Conservation (phyloP, 37 sponge, comb jelly and placozoan species). For the Halisarca cf. caerulea region DNA sequence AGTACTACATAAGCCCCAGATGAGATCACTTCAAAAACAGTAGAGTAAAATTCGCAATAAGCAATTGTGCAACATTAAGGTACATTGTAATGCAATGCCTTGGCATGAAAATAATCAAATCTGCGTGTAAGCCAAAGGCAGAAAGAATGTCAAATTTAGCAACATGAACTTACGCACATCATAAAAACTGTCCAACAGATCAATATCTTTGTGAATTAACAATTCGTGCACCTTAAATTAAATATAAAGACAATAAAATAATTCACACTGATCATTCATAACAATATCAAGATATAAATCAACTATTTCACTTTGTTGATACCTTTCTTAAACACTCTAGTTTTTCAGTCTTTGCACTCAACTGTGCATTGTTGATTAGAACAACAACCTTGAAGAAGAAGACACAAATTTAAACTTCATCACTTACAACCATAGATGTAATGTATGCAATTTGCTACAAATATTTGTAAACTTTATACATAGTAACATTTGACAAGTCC, state of each 20-base stretch:
- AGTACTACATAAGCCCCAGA: too few relatives aligned
- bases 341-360: conserved; percentile 63
- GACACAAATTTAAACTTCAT: too few relatives aligned
- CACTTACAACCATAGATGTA: too few relatives aligned
- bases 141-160: too few relatives aligned
- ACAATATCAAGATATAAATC: background rate
- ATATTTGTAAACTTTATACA: too few relatives aligned
- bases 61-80: conserved; percentile 1
- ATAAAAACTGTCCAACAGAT: conserved; percentile 84
- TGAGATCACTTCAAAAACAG: too few relatives aligned
- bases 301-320: background rate
- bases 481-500: too few relatives aligned
- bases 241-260: too few relatives aligned
- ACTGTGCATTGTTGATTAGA: conserved; percentile 76
- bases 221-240: conserved; percentile 82
- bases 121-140: too few relatives aligned
- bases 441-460: too few relatives aligned
- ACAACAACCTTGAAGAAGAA: conserved; percentile 75
- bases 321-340: conserved; percentile 69
- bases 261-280: background rate
- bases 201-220: conserved; percentile 85
- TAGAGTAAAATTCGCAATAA: too few relatives aligned
- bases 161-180: too few relatives aligned
- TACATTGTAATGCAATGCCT: background rate
- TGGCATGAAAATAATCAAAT: background rate